These are phyloP conservation scores for Ophioninae sp. DNA, from an alignment of 2,888 invertebrate species.

Conservation along the genomic window DNA sequence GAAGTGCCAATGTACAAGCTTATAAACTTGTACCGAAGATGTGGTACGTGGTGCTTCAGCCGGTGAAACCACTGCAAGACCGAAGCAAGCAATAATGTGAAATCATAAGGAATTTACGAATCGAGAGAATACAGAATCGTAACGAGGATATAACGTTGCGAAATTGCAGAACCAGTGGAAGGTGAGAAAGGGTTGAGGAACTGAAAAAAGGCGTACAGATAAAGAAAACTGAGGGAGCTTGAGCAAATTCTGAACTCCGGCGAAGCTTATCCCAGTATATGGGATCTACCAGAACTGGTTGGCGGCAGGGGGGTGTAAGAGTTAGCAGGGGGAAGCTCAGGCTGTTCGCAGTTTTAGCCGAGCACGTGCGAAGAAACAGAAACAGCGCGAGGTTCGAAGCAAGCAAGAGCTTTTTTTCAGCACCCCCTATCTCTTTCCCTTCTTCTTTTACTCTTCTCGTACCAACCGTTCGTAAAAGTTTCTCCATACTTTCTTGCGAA, in stretches of 20 bases:
- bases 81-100: background rate
- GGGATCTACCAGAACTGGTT: slow-evolving; percentile 10
- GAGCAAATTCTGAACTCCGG: slow-evolving; percentile 3
- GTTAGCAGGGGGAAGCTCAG: slow-evolving; percentile 50
- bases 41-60: background rate
- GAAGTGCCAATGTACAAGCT: background rate
- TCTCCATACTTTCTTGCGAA: slow-evolving; percentile 59
- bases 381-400: slow-evolving; percentile 39
- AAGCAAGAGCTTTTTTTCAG: slow-evolving; percentile 8
- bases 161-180: background rate
- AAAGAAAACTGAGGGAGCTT: slow-evolving; percentile 1
- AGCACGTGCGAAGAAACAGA: slow-evolving; percentile 54
- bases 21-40: background rate
- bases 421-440: slow-evolving; percentile 9
- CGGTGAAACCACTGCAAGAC: background rate
- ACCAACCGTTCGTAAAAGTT: slow-evolving; percentile 52
- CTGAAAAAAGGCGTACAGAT: background rate
- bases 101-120: background rate
- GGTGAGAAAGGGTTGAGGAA: background rate
- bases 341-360: slow-evolving; percentile 53
- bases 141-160: background rate
- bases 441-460: slow-evolving; percentile 26
- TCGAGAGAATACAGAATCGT: background rate
- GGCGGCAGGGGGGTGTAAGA: slow-evolving; percentile 18
- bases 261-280: slow-evolving; percentile 18